These are phyloP conservation scores for Gila robusta DNA, from an alignment of 2,797 vertebrate species.

Conservation along the genomic window DNA sequence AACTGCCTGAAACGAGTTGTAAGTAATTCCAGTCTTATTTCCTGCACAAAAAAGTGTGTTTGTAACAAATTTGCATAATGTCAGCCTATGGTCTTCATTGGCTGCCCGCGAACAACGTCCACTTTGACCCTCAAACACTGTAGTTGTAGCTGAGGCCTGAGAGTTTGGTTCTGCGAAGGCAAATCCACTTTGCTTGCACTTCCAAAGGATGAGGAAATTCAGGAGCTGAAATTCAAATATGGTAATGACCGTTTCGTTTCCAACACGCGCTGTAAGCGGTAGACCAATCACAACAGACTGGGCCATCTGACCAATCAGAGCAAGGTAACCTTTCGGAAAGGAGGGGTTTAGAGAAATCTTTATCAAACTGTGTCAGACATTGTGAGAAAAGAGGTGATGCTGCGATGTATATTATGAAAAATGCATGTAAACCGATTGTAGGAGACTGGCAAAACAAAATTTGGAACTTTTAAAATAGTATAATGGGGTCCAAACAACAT, in stretches of 20 bases:
- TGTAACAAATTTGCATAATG: neutral
- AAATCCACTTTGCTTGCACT: neutral
- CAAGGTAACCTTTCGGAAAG: neutral
- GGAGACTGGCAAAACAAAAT: neutral
- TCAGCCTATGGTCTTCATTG: neutral
- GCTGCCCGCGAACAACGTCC: neutral
- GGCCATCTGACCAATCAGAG: neutral
- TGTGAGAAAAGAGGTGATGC: neutral
- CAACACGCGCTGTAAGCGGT: neutral
- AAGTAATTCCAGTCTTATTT: neutral
- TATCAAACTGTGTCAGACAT: neutral
- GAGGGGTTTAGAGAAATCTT: neutral
- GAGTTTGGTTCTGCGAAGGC: neutral
- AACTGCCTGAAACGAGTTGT: neutral
- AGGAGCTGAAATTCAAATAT: neutral
- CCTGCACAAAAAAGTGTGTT: neutral
- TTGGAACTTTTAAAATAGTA: neutral
- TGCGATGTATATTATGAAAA: neutral
- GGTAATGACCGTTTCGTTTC: neutral
- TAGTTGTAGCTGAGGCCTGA: neutral
- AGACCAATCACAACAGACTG: neutral
- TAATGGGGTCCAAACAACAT: neutral
- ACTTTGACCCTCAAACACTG: neutral
- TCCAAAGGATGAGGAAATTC: neutral
- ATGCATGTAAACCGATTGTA: neutral